Percentiles rank a stretch among this genome's conserved stretches.
phyloP scores from a whole-genome alignment of 1,140 invertebrate genomes.

The Zaprionus ornatus region DNA sequence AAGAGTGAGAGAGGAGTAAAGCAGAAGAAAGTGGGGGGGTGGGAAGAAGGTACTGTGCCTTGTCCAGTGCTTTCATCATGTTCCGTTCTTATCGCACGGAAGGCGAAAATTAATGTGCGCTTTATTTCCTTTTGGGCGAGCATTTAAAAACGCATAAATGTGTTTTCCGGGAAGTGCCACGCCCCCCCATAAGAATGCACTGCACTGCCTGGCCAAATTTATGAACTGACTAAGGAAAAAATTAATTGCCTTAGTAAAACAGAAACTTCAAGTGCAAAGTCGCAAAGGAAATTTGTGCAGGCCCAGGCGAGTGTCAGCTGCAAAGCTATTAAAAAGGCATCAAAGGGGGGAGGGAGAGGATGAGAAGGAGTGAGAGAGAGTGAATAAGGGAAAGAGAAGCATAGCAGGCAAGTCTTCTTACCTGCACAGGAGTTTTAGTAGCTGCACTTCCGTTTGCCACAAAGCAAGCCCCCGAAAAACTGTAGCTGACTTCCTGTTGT shows the following conservation, averaged over 20 bases:
- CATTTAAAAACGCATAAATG: conserved; percentile 81
- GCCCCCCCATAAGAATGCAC: conserved; percentile 29
- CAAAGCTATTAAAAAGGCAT: conserved; percentile 76
- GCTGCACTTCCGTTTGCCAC: conserved; percentile 68
- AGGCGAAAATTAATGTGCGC: conserved; percentile 49
- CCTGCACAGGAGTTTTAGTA: conserved; percentile 45
- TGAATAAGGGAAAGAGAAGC: neutral
- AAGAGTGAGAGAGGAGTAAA: neutral
- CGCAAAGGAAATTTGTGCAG: conserved; percentile 45
- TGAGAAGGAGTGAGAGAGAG: neutral
- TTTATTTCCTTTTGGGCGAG: conserved; percentile 38
- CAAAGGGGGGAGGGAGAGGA: conserved; percentile 14
- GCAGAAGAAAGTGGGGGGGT: too few relatives aligned
- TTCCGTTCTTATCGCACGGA: conserved; percentile 42
- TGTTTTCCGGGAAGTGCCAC: conserved; percentile 61
- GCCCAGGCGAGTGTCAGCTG: conserved; percentile 61
- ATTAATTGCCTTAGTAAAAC: conserved; percentile 68
- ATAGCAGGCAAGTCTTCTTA: neutral
- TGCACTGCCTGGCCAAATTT: conserved; percentile 58
- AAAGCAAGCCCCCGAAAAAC: conserved; percentile 45
- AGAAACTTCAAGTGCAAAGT: conserved; percentile 34
- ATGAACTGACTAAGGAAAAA: conserved; percentile 67
- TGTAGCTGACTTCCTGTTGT: conserved; percentile 75
- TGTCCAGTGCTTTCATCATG: conserved; percentile 35
- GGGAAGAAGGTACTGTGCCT: too few relatives aligned